Evolutionary conservation across 1,140 invertebrate species (phyloP).

Genomic region (Drosophila takahashii): DNA sequence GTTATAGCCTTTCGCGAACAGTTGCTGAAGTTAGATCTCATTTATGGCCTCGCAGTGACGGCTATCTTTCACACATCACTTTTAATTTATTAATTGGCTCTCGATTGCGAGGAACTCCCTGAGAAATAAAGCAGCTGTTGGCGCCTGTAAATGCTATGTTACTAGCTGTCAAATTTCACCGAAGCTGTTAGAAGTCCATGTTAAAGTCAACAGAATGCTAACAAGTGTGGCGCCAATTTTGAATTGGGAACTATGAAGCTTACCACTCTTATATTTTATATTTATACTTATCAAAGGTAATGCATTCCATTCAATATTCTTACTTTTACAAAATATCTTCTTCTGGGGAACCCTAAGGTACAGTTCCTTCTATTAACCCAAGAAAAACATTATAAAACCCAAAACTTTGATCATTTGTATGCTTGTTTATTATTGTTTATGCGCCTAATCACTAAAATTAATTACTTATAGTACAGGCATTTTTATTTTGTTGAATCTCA

Average conservation of each 20-base stretch:
- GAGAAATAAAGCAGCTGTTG: conserved; percentile 36
- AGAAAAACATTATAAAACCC: neutral
- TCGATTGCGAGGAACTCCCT: conserved; percentile 33
- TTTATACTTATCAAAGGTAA: too few relatives aligned
- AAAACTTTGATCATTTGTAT: conserved; percentile 36
- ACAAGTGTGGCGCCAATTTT: conserved; percentile 29
- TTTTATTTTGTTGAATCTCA: conserved; percentile 74
- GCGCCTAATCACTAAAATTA: conserved; percentile 69
- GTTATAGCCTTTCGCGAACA: conserved; percentile 16
- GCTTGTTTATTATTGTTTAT: conserved; percentile 70
- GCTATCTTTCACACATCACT: conserved; percentile 38
- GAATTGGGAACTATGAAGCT: neutral
- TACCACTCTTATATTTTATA: too few relatives aligned
- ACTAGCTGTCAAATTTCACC: conserved; percentile 2
- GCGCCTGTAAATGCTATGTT: conserved; percentile 18
- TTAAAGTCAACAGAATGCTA: conserved; percentile 11
- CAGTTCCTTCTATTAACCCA: neutral
- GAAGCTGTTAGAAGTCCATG: neutral
- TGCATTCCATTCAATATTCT: too few relatives aligned
- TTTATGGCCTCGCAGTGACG: conserved; percentile 2
- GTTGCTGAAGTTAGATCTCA: conserved; percentile 10
- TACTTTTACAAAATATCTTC: too few relatives aligned
- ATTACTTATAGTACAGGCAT: conserved; percentile 74
- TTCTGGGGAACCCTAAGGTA: too few relatives aligned
- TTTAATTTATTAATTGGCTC: conserved; percentile 42